Evolutionary conservation across 2,797 vertebrate species (phyloP), one percentile per base, ranked within the genome.

Genomic region (Esox lucius): DNA sequence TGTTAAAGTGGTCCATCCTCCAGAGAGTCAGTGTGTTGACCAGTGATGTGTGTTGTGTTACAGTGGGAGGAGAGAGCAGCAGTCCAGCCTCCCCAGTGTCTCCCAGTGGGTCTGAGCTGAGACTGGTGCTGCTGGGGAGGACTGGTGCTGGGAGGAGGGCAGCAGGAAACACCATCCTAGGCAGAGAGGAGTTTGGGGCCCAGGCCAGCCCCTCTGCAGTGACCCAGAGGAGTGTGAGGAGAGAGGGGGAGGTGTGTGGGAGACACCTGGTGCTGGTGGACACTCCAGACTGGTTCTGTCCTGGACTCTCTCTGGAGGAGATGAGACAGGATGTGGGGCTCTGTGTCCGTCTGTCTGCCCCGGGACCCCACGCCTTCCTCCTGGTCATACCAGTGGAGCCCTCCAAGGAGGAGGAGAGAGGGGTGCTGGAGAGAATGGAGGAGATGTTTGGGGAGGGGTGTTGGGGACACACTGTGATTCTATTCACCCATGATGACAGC

Each of bases 311-410:
- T 73, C 33, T 72, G 66, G n/a, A 77, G 26, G 33, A 81, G 12
- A 70, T 77, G 1, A 78, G 59, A 74, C 70, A 7, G 15, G 79
- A 87, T 62, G 77, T 87, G 0, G 19, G 42, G n/a, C 64, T 72
- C 28, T 86, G 83, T 70, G 74, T 88, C 65, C 24, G 53, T 78
- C 80, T 82, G 31, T 86, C 72, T 1, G 78, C 72, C 73, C 87
- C 88, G 0, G 88, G 88, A 71, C 87, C 90, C 42, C 87, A 90
- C 0, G 80, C 81, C 72, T 73, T 91, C 51, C 75, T 91, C 73
- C 74, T 89, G 59, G 85, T 90, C n/a, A 83, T 80, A 49, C 83
- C 83, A 75, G 76, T 87, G 69, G 81, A 84, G 16, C 75, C 82
- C 49, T 79, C 80, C 76, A 79, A 77, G 0, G 62, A 28, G 19